phyloP scores from a whole-genome alignment of 2,888 invertebrate species.

The Pristionchus arcanus region DNA sequence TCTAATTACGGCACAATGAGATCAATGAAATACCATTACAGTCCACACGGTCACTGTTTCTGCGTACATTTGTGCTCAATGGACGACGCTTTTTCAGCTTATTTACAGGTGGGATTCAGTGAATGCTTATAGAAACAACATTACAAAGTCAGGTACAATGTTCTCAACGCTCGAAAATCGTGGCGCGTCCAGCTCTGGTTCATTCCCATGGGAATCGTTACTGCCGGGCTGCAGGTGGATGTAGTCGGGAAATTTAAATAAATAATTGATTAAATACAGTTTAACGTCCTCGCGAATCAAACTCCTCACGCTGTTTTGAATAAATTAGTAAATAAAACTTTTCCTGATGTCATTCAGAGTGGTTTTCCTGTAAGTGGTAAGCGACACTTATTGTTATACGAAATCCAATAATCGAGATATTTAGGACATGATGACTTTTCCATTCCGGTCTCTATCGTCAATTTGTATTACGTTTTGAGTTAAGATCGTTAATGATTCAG shows the following conservation, averaged over 20 bases:
- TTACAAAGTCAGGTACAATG: not conserved
- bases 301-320: not conserved
- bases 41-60: not conserved
- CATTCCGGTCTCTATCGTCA: not conserved
- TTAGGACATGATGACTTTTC: not conserved
- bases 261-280: not conserved
- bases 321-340: not conserved
- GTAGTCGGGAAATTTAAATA: not conserved
- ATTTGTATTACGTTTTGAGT: not conserved
- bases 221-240: not conserved
- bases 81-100: not conserved
- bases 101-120: slow-evolving; percentile 18
- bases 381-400: too few relatives aligned
- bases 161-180: not conserved
- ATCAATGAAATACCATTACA: not conserved
- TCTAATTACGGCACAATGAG: too few relatives aligned
- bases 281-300: not conserved
- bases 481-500: not conserved
- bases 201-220: not conserved
- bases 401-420: too few relatives aligned
- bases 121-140: not conserved
- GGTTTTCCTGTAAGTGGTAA: not conserved
- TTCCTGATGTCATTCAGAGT: not conserved
- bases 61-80: not conserved
- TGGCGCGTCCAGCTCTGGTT: not conserved